phyloP scores from a whole-genome alignment of 35 echinoderm and acorn worm species.

The Heliocidaris erythrogramma region DNA sequence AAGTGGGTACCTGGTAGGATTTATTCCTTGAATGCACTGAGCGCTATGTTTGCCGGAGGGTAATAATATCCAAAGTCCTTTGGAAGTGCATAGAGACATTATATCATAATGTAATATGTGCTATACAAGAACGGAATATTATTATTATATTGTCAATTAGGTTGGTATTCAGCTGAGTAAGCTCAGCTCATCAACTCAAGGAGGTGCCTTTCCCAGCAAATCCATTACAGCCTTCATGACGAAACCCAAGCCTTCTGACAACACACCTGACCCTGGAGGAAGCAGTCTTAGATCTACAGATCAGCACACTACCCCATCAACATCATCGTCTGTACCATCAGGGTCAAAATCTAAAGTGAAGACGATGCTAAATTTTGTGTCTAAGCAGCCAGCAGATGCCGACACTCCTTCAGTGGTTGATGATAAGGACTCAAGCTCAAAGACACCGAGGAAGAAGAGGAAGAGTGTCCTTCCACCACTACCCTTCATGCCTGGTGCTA shows the following conservation, averaged over 20 bases:
- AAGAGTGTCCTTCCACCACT: slow-evolving; percentile 56
- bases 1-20: no score
- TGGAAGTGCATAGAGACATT: no score
- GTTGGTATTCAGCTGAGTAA: slow-evolving; percentile 77
- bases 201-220: slow-evolving; percentile 49
- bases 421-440: neutral
- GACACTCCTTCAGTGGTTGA: neutral
- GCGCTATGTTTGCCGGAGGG: no score
- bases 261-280: neutral
- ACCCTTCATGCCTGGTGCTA: slow-evolving; percentile 48
- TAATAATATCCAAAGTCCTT: no score
- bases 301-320: neutral
- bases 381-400: slow-evolving; percentile 46
- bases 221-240: slow-evolving; percentile 67
- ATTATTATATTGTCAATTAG: slow-evolving; percentile 58
- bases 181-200: slow-evolving; percentile 40
- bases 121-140: no score
- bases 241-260: slow-evolving; percentile 43
- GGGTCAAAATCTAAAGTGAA: neutral
- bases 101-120: no score
- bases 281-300: neutral
- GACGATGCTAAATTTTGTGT: slow-evolving; percentile 65
- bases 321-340: neutral
- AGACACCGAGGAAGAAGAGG: slow-evolving; percentile 6
- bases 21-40: no score